These are phyloP conservation scores for Glaucidium brasilianum DNA, from an alignment of 2,113 vertebrate species.

Conservation along the genomic window DNA sequence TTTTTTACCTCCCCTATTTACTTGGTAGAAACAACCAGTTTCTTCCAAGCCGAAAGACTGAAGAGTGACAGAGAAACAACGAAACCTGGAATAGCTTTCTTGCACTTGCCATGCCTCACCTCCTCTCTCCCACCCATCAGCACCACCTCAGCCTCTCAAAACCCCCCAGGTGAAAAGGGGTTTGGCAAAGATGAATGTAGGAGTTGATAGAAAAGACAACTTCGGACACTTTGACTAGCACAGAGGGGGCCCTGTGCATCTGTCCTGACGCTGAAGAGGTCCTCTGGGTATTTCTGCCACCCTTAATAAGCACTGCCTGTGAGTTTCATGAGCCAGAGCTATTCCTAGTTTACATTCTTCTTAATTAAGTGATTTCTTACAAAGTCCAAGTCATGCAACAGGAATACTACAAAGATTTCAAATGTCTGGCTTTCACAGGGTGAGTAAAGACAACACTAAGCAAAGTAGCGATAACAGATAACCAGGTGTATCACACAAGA, in stretches of 20 bases:
- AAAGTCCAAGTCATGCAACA: neutral
- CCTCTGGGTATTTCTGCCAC: neutral
- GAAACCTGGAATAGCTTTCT: neutral
- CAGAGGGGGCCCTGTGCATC: neutral
- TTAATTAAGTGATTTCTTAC: neutral
- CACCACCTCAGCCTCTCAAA: neutral
- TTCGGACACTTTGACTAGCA: neutral
- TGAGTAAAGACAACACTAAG: neutral
- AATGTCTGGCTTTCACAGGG: neutral
- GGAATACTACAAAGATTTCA: neutral
- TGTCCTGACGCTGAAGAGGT: neutral
- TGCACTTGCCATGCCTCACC: neutral
- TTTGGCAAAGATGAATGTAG: neutral
- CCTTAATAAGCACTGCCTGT: accelerated
- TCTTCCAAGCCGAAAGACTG: neutral
- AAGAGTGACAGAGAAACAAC: neutral
- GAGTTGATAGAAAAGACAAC: neutral
- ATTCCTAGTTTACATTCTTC: neutral
- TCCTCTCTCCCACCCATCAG: neutral
- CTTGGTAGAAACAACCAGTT: neutral
- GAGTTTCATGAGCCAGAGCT: neutral
- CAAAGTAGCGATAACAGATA: neutral
- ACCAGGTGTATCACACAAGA: neutral
- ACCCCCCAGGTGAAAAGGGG: neutral
- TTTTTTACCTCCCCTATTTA: neutral